These are phyloP conservation scores for Ceryle rudis DNA, from an alignment of 2,797 vertebrate species.

Conservation along the genomic window DNA sequence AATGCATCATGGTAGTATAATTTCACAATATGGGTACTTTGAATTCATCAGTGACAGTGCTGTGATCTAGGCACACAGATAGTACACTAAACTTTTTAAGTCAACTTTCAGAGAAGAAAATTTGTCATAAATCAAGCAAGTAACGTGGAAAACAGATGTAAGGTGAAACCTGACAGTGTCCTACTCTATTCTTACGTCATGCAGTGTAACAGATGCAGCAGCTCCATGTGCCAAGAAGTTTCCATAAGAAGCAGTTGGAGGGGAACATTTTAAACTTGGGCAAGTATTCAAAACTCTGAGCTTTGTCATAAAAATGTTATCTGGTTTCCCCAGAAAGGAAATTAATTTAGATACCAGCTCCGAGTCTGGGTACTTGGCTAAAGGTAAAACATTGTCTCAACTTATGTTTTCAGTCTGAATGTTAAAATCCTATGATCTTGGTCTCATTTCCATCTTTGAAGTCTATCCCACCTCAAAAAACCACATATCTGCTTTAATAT, in stretches of 20 bases:
- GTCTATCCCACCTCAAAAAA: background rate
- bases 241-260: background rate
- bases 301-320: background rate
- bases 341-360: background rate
- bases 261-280: background rate
- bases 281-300: background rate
- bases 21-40: background rate
- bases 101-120: background rate
- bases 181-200: rapidly evolving
- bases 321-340: background rate
- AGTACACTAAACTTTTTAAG: background rate
- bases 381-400: background rate
- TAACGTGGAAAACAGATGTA: background rate
- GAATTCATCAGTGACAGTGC: background rate
- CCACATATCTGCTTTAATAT: background rate
- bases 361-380: background rate
- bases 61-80: background rate
- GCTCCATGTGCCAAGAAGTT: background rate
- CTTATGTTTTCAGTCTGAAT: background rate
- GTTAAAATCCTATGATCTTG: background rate
- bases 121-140: background rate
- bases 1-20: background rate
- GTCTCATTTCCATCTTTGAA: background rate
- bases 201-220: background rate
- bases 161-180: background rate